Evolutionary conservation across 2,888 invertebrate species (phyloP), one percentile per base, ranked within the genome.

Genomic region (Ceratothoa steindachneri): DNA sequence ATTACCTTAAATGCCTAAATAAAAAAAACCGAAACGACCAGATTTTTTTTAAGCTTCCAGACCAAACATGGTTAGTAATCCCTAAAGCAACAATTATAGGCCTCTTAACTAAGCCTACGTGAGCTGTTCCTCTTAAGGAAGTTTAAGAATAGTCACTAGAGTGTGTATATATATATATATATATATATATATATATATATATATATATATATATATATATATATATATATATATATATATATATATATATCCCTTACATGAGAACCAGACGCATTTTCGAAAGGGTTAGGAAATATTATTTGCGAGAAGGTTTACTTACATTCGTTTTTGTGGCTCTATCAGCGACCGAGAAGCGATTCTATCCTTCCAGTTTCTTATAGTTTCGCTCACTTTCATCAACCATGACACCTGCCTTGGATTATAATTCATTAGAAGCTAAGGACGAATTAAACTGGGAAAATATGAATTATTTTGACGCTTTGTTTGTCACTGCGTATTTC

Each of bases 281-380:
- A 71, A 71, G 71, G 71, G 71, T 71, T 71, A 65, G 31, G 65
- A 71, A 64, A 71, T 60, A 71, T 71, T 71, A 71, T 60, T 60
- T 65, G 71, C 60, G 60, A 41, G 71, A 22, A 65, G 71, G 71
- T 71, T 71, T 41, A 41, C n/a, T n/a, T 69, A 69, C 71, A 71
- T 71, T 64, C 60, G 64, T 71, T 71, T 71, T 71, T 71, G 71
- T 71, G 30, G 31, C 71, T 12, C 64, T 71, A 71, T 71, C 71
- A 71, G 71, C 71, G 71, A 52, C 55, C 69, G 53, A 52, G 69
- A 52, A 69, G 30, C 22, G 19, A 27, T 41, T 41, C 15, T 15
- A 30, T n/a, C 9, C 67, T 28, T n/a, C 9, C 19, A 31, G 7
- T 30, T 67, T 30, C 67, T 30, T 22, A 30, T 22, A 22, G 15